phyloP scores from a whole-genome alignment of 1,140 invertebrate species.

The Penaeus japonicus region DNA sequence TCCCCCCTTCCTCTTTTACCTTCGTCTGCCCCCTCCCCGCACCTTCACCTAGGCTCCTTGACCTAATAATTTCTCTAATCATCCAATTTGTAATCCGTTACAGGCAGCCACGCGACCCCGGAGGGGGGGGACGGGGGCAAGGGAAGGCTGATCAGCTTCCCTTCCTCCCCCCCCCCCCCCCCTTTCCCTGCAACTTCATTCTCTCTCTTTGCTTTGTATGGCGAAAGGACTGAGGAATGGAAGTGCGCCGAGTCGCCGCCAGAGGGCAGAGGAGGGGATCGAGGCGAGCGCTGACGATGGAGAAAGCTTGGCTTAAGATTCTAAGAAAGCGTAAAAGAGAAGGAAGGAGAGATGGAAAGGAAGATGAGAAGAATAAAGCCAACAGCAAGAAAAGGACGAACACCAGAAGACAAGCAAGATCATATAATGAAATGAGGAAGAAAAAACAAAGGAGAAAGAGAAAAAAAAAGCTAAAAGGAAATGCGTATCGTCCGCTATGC shows the following conservation, averaged over 20 bases:
- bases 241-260: background rate
- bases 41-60: background rate
- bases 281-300: background rate
- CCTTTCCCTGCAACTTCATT: background rate
- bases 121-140: background rate
- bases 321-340: background rate
- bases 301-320: background rate
- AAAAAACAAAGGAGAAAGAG: too few relatives aligned
- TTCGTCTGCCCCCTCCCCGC: background rate
- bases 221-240: background rate
- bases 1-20: background rate
- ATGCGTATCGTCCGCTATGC: too few relatives aligned
- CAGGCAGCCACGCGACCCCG: constrained; percentile 2
- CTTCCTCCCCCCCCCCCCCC: background rate
- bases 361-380: background rate
- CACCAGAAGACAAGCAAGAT: background rate
- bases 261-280: background rate
- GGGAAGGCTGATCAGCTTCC: background rate
- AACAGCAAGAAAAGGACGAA: background rate
- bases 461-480: too few relatives aligned
- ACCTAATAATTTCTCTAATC: background rate
- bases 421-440: background rate
- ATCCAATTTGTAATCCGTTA: constrained; percentile 2
- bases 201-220: background rate
- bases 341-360: background rate